Evolutionary conservation across 2,888 invertebrate genomes (phyloP).

Genomic region (Zhuqinia jingwanae): DNA sequence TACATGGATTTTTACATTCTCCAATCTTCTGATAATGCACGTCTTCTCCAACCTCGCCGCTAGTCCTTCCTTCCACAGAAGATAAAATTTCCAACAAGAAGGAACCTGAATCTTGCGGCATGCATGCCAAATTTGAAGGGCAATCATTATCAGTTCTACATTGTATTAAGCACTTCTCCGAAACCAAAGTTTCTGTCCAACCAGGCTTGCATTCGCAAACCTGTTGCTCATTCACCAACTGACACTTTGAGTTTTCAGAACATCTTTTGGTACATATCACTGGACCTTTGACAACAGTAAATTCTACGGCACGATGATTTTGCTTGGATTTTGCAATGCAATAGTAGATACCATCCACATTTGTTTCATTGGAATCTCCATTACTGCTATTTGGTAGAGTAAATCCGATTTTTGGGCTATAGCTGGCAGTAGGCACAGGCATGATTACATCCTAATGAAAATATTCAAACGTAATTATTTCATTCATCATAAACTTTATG

Average conservation of each 20-base stretch:
- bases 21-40: neutral
- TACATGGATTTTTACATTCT: slow-evolving; percentile 60
- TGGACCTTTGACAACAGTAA: slow-evolving; percentile 19
- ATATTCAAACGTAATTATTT: neutral
- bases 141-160: slow-evolving; percentile 48
- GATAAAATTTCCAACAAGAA: slow-evolving; percentile 45
- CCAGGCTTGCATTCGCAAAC: slow-evolving; percentile 46
- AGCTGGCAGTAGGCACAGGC: neutral
- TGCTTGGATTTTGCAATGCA: slow-evolving; percentile 36
- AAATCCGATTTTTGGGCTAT: slow-evolving; percentile 41
- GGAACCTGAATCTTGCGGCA: slow-evolving; percentile 44
- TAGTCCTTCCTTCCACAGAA: neutral
- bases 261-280: slow-evolving; percentile 40
- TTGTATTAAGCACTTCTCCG: slow-evolving; percentile 29
- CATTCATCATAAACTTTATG: too few species aligned
- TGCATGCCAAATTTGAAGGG: slow-evolving; percentile 33
- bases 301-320: slow-evolving; percentile 2
- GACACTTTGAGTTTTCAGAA: slow-evolving; percentile 20
- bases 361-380: neutral
- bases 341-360: slow-evolving; percentile 27
- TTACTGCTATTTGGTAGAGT: neutral
- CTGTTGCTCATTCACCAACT: slow-evolving; percentile 40
- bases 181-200: slow-evolving; percentile 37
- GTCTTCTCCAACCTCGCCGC: neutral
- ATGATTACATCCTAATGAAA: slow-evolving; percentile 37